Conservation (phyloP, 2,888 invertebrate species). For the Oxyscelio sp. region DNA sequence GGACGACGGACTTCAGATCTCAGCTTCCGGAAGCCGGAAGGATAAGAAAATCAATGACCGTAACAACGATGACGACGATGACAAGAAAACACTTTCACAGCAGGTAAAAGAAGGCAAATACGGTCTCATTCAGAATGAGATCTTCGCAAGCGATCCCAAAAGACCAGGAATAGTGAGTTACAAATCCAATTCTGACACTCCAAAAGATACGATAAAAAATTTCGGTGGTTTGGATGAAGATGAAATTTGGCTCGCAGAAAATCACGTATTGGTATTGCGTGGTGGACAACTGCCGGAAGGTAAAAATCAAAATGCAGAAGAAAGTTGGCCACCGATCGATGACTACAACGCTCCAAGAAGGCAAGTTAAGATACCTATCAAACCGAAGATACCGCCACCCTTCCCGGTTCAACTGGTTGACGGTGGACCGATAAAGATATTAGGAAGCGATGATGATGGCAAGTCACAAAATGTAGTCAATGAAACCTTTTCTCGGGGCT, state of each 20-base stretch:
- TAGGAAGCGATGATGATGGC: slow-evolving; percentile 94
- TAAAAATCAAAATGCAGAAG: slow-evolving; percentile 73
- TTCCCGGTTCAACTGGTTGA: slow-evolving; percentile 97
- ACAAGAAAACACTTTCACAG: slow-evolving; percentile 95
- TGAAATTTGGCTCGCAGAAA: slow-evolving; percentile 97
- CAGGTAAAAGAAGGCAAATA: slow-evolving; percentile 97
- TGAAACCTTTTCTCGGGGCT: slow-evolving; percentile 87
- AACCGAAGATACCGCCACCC: slow-evolving; percentile 96
- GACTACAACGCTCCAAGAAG: slow-evolving; percentile 94
- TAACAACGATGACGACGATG: slow-evolving; percentile 91
- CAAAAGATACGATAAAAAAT: slow-evolving; percentile 93
- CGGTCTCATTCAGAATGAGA: slow-evolving; percentile 95
- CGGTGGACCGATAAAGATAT: slow-evolving; percentile 95
- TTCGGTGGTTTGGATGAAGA: slow-evolving; percentile 95
- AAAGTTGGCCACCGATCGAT: slow-evolving; percentile 94
- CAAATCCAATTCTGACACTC: slow-evolving; percentile 93
- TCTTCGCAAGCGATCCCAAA: slow-evolving; percentile 92
- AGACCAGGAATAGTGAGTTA: slow-evolving; percentile 95
- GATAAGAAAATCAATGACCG: slow-evolving; percentile 87
- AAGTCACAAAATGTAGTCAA: slow-evolving; percentile 87
- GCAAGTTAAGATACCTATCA: slow-evolving; percentile 94
- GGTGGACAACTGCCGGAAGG: slow-evolving; percentile 92
- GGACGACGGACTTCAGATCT: slow-evolving; percentile 91
- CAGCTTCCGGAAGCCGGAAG: slow-evolving; percentile 92
- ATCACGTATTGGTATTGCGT: slow-evolving; percentile 94